Base-by-base conservation (phyloP, 2,797 vertebrate species). In the Peromyscus eremicus region DNA sequence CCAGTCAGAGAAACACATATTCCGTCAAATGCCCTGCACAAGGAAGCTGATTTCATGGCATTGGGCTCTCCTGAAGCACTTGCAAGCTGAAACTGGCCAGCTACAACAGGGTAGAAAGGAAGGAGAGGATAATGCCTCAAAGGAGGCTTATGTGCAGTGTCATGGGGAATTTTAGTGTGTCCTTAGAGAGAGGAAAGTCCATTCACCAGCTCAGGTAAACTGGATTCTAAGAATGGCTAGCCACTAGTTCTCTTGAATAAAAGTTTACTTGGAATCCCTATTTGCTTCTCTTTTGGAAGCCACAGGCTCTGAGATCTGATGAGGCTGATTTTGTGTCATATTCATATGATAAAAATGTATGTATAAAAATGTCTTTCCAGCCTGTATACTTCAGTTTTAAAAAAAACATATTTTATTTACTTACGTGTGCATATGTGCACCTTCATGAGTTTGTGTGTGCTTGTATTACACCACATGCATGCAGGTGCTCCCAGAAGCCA, bases 361-460 rank as follows among this genome's bases (percentile, higher is more conserved):
- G 37, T 57, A 29, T 77, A 64, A 93, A 92, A 92, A 62, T 94
- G 17, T 76, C 88, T 91, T 94, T 64, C 81, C 34, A 55, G 46
- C 2, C 46, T 55, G 32, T 86, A 11, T 23, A 55, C 34, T 52
- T 46, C 49, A 55, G 8, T 71, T 87, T 81, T 9, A 52, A 70
- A 68, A 66, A 52, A 46, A 52, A 8, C 13, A 75, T 73, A 46
- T 76, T 76, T 19, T 34, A 32, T 49, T 52, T 79, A 79, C 46
- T 79, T 79, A 46, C 49, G 11, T 77, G 13, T 70, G 13, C 32
- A 17, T 70, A 34, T n/a, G 34, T 81, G 62, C 83, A 81, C 27
- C 37, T 62, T 83, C 57, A 64, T 32, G 60, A 64, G 16, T 46
- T 64, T 64, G 14, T 85, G 32, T 85, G 40, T 85, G 43, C 9